Evolutionary conservation across 37 sponge, comb jelly and placozoan genomes (phyloP).

Genomic region (Lycopodina hypogea): DNA sequence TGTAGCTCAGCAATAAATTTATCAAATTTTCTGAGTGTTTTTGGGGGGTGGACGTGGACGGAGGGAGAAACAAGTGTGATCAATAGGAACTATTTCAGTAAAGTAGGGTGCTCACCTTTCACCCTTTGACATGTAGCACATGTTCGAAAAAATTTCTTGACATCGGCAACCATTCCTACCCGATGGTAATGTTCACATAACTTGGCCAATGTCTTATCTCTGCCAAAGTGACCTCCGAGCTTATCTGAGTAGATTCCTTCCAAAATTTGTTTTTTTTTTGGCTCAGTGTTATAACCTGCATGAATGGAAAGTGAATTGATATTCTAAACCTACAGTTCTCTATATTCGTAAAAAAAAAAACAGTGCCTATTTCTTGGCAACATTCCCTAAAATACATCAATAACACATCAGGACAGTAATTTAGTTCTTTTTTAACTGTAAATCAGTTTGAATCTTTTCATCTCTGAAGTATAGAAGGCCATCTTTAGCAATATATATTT

Average conservation of each 20-base stretch:
- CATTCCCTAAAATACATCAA: too few species aligned
- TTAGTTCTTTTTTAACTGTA: slow-evolving; percentile 8
- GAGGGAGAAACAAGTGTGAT: too few species aligned
- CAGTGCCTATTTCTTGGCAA: too few species aligned
- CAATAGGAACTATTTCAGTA: not conserved
- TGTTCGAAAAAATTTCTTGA: slow-evolving; percentile 29
- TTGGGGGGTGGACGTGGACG: too few species aligned
- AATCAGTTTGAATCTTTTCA: not conserved
- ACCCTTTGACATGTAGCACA: slow-evolving; percentile 34
- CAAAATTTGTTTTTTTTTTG: not conserved
- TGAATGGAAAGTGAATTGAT: too few species aligned
- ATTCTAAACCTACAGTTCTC: too few species aligned
- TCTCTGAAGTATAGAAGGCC: slow-evolving; percentile 10
- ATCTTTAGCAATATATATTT: slow-evolving; percentile 22
- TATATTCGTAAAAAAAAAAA: too few species aligned
- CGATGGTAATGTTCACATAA: slow-evolving; percentile 26
- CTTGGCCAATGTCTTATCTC: too few species aligned
- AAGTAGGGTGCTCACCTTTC: not conserved
- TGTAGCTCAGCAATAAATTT: slow-evolving; percentile 35
- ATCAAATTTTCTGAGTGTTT: too few species aligned
- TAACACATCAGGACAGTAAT: too few species aligned
- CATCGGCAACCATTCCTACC: slow-evolving; percentile 41
- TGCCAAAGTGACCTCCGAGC: slow-evolving; percentile 44
- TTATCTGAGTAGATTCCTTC: slow-evolving; percentile 35
- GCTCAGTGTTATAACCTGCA: not conserved